Evolutionary conservation across 2,888 invertebrate genomes (phyloP), one percentile per base, ranked within the genome.

Genomic region (Barypeithes pellucidus): DNA sequence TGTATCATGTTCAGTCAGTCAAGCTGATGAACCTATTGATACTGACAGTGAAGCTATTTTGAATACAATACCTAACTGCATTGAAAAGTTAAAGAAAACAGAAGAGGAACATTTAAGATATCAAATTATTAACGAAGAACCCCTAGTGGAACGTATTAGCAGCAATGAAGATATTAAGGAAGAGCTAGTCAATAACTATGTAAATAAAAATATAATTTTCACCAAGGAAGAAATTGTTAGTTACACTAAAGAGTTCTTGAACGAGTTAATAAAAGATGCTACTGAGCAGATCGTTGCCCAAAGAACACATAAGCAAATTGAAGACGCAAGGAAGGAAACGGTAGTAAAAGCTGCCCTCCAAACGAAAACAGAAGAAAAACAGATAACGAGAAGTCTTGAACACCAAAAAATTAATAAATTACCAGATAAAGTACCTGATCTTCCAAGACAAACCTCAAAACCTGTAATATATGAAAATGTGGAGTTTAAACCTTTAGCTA

Each of bases 11-110:
- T 92, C 91, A 33, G 90, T 90, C 20, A 90, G 90, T 80, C 93
- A 93, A 80, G 91, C 92, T 59, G 93, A 93, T 83, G 93, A 93
- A 79, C 90, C 91, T 18, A 90, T 90, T 65, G 92, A 92, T 81
- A 78, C 77, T 52, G 84, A 85, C 70, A 75, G 78, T 22, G 84
- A 84, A 68, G 78, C 82, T 45, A 78, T 80, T 57, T 80, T 82
- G 18, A 83, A 81, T 52, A 83, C 83, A 4, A 84, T 84, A 61
- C 82, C 83, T 4, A 82, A 78, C 54, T 82, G 82, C 67, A 83
- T 84, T 24, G 83, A 84, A 69, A 83, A 82, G 76, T 77, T 83
- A 39, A 70, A 70, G 45, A 63, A 69, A 59, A 67, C 57, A 1
- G 73, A 73, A 41, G 75, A 75, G 36, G 52, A 57, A 18, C 61